These are phyloP conservation scores for Biston stratarius DNA, from an alignment of 2,888 invertebrate genomes.

Conservation along the genomic window DNA sequence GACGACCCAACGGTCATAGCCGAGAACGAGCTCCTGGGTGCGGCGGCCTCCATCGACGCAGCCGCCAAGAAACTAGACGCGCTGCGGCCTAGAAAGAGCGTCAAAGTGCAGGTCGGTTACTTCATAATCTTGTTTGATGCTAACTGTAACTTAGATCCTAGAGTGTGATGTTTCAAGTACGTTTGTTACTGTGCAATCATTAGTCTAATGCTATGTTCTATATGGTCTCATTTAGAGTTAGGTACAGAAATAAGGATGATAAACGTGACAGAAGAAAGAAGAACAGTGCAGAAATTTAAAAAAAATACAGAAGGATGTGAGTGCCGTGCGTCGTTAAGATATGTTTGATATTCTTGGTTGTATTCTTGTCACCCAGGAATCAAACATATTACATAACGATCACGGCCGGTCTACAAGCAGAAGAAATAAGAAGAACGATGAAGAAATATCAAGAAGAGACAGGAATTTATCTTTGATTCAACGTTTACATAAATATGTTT, in stretches of 20 bases:
- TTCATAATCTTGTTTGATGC: no score
- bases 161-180: no score
- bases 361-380: slow-evolving; percentile 97
- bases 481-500: no score
- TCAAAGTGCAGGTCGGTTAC: slow-evolving; percentile 88
- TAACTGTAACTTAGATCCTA: no score
- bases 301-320: slow-evolving; percentile 2
- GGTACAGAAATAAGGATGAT: no score
- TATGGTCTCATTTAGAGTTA: no score
- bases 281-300: slow-evolving; percentile 40
- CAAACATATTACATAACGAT: slow-evolving; percentile 99
- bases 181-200: no score
- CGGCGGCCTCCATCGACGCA: slow-evolving; percentile 99
- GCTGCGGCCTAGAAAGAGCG: slow-evolving; percentile 93
- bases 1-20: slow-evolving; percentile 99
- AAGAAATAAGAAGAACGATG: slow-evolving; percentile 27
- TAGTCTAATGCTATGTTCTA: no score
- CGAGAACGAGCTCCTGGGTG: slow-evolving; percentile 98
- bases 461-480: neutral
- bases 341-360: slow-evolving; percentile 99
- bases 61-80: slow-evolving; percentile 98
- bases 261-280: slow-evolving; percentile 37
- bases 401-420: slow-evolving; percentile 54
- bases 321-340: slow-evolving; percentile 91
- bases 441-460: slow-evolving; percentile 37